Base-by-base conservation (phyloP, 1,140 invertebrate species). In the Condylostylus longicornis region DNA sequence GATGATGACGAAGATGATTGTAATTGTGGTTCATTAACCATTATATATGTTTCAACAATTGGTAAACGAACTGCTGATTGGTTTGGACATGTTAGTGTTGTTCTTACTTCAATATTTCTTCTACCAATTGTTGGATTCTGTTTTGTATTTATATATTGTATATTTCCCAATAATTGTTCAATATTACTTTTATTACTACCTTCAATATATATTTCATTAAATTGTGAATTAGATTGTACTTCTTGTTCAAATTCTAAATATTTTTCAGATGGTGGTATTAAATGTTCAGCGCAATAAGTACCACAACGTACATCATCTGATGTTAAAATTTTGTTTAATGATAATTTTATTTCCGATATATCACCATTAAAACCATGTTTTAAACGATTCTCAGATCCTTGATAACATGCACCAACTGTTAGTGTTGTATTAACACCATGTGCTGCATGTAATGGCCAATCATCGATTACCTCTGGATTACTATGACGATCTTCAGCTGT, bases 401-500 rank as follows among this genome's bases (percentile, higher is more conserved):
- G 90, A 88, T 91, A 98, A 63, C 95, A 98, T 18, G 90, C 93
- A 8, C 94, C 94, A 14, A 98, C 83, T 1, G 84, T 80, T 1
- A 97, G 62, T 13, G 88, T 91, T 5, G 93, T 98, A 57, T 93
- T 94, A 40, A 91, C 74, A 9, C 80, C 87, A 42, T 89, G 86
- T 0, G 89, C 86, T 17, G 87, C 84, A 61, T 98, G 95, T 10
- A 98, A 67, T n/a, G 95, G 93, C 94, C 94, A 98, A 63, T 98
- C 95, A 62, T 98, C 94, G 53, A 98, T 90, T 19, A 98, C 86
- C 61, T 98, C 93, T 0, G 90, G 87, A 50, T 91, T 93, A 14
- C 46, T 58, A 30, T 56, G 57, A 13, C 46, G 47, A 37, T 61
- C 53, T 44, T 79, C 79, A 54, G 81, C 77, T 47, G 85, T 79